A percentile compares a stretch with the other conserved stretches of the same genome.
These are phyloP conservation scores for Lucilia cuprina DNA, from an alignment of 1,140 invertebrate genomes.

Conservation along the genomic window DNA sequence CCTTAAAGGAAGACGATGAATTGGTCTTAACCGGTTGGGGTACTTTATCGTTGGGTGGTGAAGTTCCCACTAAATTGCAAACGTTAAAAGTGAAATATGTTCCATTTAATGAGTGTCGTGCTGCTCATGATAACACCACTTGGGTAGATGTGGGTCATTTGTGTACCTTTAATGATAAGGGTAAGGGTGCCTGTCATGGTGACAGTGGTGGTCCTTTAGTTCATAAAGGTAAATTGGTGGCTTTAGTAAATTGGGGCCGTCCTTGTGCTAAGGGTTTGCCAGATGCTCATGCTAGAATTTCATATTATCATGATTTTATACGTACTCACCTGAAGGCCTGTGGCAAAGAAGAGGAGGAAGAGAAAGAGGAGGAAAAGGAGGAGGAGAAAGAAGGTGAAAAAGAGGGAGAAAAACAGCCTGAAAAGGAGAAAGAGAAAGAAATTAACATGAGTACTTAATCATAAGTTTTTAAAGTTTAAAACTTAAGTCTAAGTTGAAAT, in stretches of 20 bases:
- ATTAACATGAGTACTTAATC: too few species aligned
- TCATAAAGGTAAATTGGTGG: slow-evolving; percentile 62
- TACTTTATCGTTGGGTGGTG: slow-evolving; percentile 57
- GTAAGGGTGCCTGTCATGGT: slow-evolving; percentile 68
- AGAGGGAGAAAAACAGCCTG: not conserved
- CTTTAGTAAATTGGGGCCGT: slow-evolving; percentile 67
- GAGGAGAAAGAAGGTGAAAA: slow-evolving; percentile 30
- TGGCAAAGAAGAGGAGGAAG: slow-evolving; percentile 25
- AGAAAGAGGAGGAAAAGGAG: slow-evolving; percentile 33
- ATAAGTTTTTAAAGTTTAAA: too few species aligned
- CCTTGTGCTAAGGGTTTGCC: slow-evolving; percentile 66
- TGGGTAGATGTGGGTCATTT: slow-evolving; percentile 64
- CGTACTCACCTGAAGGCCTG: slow-evolving; percentile 47
- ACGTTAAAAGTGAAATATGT: slow-evolving; percentile 55
- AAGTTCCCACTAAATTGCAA: slow-evolving; percentile 53
- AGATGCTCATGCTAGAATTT: slow-evolving; percentile 65
- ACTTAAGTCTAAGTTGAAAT: too few species aligned
- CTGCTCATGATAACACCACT: slow-evolving; percentile 49
- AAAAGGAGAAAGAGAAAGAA: too few species aligned
- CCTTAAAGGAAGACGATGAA: slow-evolving; percentile 46
- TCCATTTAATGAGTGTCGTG: slow-evolving; percentile 53
- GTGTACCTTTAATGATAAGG: slow-evolving; percentile 68
- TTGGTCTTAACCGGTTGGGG: slow-evolving; percentile 68
- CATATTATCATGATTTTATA: slow-evolving; percentile 63
- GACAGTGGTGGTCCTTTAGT: slow-evolving; percentile 64